phyloP scores from a whole-genome alignment of 2,113 vertebrate species.

The Actinemys pallida region DNA sequence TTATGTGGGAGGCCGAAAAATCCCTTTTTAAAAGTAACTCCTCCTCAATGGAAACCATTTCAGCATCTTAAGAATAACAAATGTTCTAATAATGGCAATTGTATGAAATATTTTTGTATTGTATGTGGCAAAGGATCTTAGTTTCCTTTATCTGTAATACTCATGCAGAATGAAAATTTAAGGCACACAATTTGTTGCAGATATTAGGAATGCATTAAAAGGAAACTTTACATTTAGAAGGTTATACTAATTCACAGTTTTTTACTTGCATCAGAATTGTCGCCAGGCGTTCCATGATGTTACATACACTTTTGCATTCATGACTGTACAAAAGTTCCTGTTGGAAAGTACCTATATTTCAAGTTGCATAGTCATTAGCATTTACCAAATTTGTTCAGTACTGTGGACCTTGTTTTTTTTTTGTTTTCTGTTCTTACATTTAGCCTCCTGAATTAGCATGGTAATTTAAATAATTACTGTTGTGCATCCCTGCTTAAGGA shows the following conservation, averaged over 20 bases:
- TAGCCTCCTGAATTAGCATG: no score
- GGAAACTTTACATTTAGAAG: not conserved
- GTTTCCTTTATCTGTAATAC: not conserved
- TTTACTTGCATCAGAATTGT: not conserved
- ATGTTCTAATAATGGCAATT: not conserved
- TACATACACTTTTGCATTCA: not conserved
- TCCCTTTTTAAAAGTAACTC: not conserved
- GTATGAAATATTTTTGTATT: not conserved
- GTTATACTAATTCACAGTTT: not conserved
- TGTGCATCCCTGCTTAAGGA: not conserved
- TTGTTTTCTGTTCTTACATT: not conserved
- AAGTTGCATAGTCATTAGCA: not conserved
- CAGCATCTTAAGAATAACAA: not conserved
- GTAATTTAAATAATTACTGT: not conserved
- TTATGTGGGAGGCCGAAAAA: not conserved
- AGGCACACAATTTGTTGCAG: not conserved
- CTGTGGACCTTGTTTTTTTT: not conserved
- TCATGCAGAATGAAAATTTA: not conserved
- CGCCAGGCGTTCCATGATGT: not conserved
- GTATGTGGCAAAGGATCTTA: not conserved
- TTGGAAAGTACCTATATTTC: not conserved
- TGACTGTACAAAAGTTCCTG: not conserved
- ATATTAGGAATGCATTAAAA: not conserved
- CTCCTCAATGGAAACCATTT: not conserved
- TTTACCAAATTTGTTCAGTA: not conserved